Evolutionary conservation across 2,888 invertebrate species (phyloP).

Genomic region (Myathropa florea): DNA sequence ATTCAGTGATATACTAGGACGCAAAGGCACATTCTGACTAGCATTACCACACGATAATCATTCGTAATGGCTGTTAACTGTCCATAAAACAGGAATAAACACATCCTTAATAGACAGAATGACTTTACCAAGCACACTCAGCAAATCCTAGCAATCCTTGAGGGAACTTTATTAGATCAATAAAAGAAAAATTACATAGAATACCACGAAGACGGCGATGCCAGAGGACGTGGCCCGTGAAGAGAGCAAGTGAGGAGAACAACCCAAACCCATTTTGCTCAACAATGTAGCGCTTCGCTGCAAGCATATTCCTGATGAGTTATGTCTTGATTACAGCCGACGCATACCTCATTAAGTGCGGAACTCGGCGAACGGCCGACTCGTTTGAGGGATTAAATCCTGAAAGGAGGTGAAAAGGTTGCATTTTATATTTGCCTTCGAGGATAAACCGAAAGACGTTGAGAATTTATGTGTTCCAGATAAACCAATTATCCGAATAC

Average conservation of each 20-base stretch:
- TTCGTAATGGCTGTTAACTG: slow-evolving; percentile 20
- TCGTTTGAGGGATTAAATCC: background rate
- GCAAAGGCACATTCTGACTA: background rate
- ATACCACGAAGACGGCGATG: background rate
- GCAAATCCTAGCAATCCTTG: slow-evolving; percentile 22
- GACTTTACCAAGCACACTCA: slow-evolving; percentile 22
- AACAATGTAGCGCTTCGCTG: background rate
- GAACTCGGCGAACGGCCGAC: background rate
- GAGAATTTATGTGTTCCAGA: background rate
- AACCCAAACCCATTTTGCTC: background rate
- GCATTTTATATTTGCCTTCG: background rate
- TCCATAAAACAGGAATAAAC: slow-evolving; percentile 53
- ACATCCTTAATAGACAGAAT: slow-evolving; percentile 47
- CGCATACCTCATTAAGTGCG: background rate
- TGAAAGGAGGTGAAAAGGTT: background rate
- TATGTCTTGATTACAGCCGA: background rate
- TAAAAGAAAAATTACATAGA: slow-evolving; percentile 22
- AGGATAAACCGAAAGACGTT: background rate
- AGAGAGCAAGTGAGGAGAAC: background rate
- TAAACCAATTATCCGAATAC: background rate
- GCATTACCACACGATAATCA: slow-evolving; percentile 32
- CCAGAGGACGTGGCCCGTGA: background rate
- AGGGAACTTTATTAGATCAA: slow-evolving; percentile 43
- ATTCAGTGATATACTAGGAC: background rate
- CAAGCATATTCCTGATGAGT: background rate